Conservation (phyloP, 2,113 vertebrate species). For the Pipra filicauda region DNA sequence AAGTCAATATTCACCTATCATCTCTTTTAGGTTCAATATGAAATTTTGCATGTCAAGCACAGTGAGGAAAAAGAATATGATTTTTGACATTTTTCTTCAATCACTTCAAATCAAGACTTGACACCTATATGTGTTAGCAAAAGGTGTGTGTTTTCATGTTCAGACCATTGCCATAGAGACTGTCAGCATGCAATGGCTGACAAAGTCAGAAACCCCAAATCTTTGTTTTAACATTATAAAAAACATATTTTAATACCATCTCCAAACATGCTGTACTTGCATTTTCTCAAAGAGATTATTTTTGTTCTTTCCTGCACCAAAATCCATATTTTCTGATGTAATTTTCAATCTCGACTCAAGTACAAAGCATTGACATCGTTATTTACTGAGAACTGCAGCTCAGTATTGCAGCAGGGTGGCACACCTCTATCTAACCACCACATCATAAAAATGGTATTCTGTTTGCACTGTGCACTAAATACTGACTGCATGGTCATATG, state of each 20-base stretch:
- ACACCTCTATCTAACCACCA: not conserved
- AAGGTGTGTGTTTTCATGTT: not conserved
- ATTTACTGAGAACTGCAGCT: not conserved
- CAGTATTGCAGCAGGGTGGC: not conserved
- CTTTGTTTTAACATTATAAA: not conserved
- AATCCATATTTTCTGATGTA: not conserved
- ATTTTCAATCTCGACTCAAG: not conserved
- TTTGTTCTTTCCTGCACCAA: not conserved
- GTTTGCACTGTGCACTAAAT: not conserved
- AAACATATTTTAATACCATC: not conserved
- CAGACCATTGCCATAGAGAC: not conserved
- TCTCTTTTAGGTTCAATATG: slow-evolving; percentile 6
- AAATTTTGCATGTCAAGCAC: slow-evolving; percentile 25
- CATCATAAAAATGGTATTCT: not conserved
- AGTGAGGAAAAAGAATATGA: not conserved
- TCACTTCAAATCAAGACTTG: not conserved
- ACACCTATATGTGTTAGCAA: not conserved
- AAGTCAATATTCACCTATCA: slow-evolving; percentile 46
- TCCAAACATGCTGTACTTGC: not conserved
- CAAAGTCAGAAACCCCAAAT: not conserved
- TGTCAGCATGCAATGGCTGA: not conserved
- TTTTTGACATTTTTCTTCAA: slow-evolving; percentile 19
- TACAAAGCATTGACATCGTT: not conserved
- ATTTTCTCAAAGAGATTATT: not conserved
- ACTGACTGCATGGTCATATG: not conserved